Base-by-base conservation (phyloP, 2,888 invertebrate species). In the Steinernema carpocapsae region DNA sequence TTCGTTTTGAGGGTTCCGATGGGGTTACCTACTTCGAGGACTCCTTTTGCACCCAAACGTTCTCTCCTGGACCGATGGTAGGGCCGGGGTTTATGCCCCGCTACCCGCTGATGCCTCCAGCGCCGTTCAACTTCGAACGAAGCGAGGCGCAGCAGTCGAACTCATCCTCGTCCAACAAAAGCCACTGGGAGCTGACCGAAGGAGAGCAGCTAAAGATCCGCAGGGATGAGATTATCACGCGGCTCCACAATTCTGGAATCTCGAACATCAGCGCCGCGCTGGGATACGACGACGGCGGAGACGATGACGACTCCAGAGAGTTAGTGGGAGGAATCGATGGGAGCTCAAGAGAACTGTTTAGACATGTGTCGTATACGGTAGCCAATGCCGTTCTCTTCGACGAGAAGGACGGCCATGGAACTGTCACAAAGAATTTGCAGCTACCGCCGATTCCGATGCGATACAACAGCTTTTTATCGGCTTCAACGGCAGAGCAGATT, bases 311-410 rank as follows among this genome's bases (percentile, higher is more conserved):
- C 32, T 51, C 37, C 10, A 74, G 19, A 19, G 72, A 70, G 76
- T 76, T 14, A 51, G 64, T 10, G n/a, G 10, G 37, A 4, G 24
- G 2, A 26, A n/a, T n/a, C 14, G 43, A 43, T 43, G 43, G 7
- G 43, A 12, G 43, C 43, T 43, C 43, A 43, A 7, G 14, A 43
- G 14, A 43, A 12, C 42, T 32, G n/a, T 75, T 81, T 70, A 84
- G 84, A 7, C 86, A 86, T 72, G 85, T 86, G 26, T 82, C 83
- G n/a, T 86, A 83, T 71, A 85, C 85, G 6, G 85, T 85, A 0
- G 85, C 85, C 1, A 83, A 77, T 32, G 82, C 82, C 17, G 84
- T 85, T n/a, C 74, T 85, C 10, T 79, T 76, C 73, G 84, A 84
- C 26, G 76, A 76, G 19, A 48, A 75, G 42, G 78, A 82, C 74